Percentiles rank a stretch among this genome's conserved stretches.
Evolutionary conservation across 2,888 invertebrate genomes (phyloP).

Genomic region (Saturnia japonica): DNA sequence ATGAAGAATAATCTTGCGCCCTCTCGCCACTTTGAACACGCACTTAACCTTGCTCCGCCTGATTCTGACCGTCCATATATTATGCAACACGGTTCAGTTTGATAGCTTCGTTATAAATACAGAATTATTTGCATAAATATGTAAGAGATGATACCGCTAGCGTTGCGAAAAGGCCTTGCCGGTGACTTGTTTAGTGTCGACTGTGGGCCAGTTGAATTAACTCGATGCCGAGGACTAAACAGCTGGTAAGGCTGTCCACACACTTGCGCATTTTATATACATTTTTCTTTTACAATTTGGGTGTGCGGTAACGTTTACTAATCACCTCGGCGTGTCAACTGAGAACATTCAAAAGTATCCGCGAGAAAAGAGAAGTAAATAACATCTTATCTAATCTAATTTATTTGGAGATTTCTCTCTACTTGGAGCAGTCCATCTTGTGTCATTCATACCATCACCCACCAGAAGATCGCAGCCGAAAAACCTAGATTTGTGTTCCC

Average conservation of each 20-base stretch:
- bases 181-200: conserved; percentile 24
- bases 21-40: background rate
- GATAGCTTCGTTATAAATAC: conserved; percentile 28
- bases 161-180: conserved; percentile 22
- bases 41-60: conserved; percentile 14
- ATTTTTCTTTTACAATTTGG: no score
- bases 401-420: no score
- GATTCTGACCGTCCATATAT: background rate
- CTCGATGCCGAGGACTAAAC: background rate
- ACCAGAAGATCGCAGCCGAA: no score
- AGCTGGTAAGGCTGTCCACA: background rate
- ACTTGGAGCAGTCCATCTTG: no score
- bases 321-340: no score
- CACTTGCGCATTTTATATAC: background rate
- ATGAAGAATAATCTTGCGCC: background rate
- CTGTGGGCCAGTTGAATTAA: background rate
- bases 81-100: conserved; percentile 30
- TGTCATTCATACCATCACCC: no score
- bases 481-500: no score
- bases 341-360: no score
- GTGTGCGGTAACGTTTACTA: no score
- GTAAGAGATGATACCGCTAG: conserved; percentile 25
- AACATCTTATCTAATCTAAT: no score
- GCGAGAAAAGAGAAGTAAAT: no score
- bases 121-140: conserved; percentile 32